Evolutionary conservation across 1,140 invertebrate genomes (phyloP).

Genomic region (Achroia grisella): DNA sequence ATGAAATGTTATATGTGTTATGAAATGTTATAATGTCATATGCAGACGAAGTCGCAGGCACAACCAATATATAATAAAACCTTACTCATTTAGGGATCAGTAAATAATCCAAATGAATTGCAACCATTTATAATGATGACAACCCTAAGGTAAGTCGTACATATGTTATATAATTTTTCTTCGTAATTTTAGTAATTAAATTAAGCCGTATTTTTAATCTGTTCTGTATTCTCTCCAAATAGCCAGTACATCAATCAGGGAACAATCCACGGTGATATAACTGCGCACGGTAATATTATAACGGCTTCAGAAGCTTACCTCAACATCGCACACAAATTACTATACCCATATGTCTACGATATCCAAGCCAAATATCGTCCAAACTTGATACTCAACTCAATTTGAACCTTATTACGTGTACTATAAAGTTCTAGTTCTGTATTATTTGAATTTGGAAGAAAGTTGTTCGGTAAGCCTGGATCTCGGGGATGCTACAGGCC

Average conservation of each 20-base stretch:
- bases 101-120: too few species aligned
- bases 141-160: too few species aligned
- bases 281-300: conserved; percentile 3
- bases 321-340: conserved; percentile 9
- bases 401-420: not conserved
- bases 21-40: too few species aligned
- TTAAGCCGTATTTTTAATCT: too few species aligned
- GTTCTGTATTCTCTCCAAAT: too few species aligned
- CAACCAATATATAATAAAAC: too few species aligned
- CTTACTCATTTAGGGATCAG: too few species aligned
- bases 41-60: too few species aligned
- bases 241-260: not conserved
- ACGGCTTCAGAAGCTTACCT: not conserved
- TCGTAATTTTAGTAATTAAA: too few species aligned
- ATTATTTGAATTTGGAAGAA: not conserved
- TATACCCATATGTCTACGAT: conserved; percentile 1
- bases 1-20: too few species aligned
- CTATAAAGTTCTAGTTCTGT: not conserved
- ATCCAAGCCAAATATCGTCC: not conserved
- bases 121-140: too few species aligned
- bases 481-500: not conserved
- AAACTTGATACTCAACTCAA: not conserved
- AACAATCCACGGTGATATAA: not conserved
- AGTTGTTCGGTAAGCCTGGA: not conserved
- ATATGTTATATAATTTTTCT: too few species aligned